These are phyloP conservation scores for Eurypyga helias DNA, from an alignment of 2,113 vertebrate genomes.

Conservation along the genomic window DNA sequence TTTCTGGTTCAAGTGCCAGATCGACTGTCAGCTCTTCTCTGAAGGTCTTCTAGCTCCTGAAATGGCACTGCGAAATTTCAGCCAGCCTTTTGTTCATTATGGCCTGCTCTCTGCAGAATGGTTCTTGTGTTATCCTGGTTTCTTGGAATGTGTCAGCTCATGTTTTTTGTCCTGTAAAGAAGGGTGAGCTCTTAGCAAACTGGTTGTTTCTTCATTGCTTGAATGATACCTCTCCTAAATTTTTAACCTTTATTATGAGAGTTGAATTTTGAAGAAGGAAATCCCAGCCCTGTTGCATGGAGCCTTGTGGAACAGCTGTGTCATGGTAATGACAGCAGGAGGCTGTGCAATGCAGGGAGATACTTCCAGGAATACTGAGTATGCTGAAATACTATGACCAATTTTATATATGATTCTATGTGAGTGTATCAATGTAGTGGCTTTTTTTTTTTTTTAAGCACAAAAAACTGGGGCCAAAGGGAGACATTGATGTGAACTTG, in stretches of 20 bases:
- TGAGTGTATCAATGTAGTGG: neutral
- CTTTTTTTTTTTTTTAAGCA: conserved; percentile 77
- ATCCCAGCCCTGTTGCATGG: neutral
- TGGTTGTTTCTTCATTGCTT: neutral
- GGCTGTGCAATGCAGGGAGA: neutral
- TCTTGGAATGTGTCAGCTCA: neutral
- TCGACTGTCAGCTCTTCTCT: neutral
- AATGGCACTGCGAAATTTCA: neutral
- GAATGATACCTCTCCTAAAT: neutral
- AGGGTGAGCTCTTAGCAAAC: neutral
- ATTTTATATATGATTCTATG: neutral
- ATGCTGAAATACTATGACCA: neutral
- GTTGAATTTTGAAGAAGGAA: neutral
- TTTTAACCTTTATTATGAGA: neutral
- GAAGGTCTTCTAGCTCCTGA: neutral
- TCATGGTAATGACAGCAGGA: neutral
- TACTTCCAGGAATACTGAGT: neutral
- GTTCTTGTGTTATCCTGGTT: neutral
- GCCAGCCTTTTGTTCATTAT: neutral
- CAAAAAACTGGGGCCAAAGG: conserved; percentile 88
- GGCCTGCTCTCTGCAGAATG: neutral
- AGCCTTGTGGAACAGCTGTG: neutral
- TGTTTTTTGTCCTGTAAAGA: neutral
- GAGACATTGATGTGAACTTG: conserved; percentile 77
- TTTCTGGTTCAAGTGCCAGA: neutral